Percentiles rank a stretch among this genome's conserved stretches.
Conservation (phyloP, 2,888 invertebrate genomes). For the Tetrapedia diversipes region DNA sequence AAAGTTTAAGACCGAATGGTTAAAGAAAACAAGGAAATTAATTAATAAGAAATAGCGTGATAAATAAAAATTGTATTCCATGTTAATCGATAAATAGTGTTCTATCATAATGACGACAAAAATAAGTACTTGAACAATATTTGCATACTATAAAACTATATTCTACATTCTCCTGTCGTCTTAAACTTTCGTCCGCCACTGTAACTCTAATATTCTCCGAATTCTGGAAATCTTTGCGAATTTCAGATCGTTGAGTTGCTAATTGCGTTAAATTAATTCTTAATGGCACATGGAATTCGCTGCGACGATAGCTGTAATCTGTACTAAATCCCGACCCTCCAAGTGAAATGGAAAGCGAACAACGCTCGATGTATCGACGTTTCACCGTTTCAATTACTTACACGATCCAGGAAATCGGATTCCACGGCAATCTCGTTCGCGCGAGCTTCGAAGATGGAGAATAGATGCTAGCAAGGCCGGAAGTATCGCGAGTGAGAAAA, state of each 20-base stretch:
- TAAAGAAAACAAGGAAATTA: no score
- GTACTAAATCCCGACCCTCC: neutral
- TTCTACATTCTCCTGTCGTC: no score
- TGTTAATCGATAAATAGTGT: no score
- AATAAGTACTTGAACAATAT: no score
- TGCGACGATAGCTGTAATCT: neutral
- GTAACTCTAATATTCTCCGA: neutral
- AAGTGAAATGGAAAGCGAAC: neutral
- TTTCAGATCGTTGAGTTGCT: neutral
- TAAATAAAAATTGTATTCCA: no score
- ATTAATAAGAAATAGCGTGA: no score
- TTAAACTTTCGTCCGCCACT: no score
- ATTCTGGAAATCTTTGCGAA: neutral
- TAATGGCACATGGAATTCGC: no score
- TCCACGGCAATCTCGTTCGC: conserved; percentile 33
- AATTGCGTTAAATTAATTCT: no score
- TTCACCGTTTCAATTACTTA: neutral
- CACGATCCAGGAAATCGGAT: conserved; percentile 31
- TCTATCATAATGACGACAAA: no score
- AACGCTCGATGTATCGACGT: neutral
- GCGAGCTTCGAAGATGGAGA: conserved; percentile 40
- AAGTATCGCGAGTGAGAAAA: conserved; percentile 57
- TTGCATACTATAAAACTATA: no score
- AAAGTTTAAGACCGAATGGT: no score
- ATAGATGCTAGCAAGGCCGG: conserved; percentile 42